Evolutionary conservation across 2,113 vertebrate species (phyloP).

Genomic region (Tychaedon coryphoeus): DNA sequence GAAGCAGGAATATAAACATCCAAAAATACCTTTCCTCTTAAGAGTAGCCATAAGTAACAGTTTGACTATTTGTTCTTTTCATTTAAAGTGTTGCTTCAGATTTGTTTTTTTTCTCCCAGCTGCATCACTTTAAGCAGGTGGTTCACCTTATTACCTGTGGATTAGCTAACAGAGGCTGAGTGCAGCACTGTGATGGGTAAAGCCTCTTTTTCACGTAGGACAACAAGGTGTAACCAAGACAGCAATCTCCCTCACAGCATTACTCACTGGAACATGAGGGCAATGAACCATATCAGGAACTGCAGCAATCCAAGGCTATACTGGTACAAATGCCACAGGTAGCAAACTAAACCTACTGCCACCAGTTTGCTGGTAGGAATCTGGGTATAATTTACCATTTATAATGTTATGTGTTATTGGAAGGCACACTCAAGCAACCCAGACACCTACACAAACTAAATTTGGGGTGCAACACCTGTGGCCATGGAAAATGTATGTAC

Average conservation of each 20-base stretch:
- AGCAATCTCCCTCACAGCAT: not conserved
- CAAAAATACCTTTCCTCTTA: slow-evolving; percentile 3
- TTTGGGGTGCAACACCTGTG: not conserved
- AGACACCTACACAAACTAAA: not conserved
- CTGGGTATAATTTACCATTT: not conserved
- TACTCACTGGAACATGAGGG: not conserved
- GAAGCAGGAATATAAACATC: not conserved
- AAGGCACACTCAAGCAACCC: not conserved
- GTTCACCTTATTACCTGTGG: not conserved
- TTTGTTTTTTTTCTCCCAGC: not conserved
- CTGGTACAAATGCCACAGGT: not conserved
- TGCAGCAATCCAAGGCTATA: not conserved
- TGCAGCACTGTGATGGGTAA: not conserved
- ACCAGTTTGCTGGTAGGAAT: not conserved
- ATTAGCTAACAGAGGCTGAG: not conserved
- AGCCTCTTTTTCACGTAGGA: not conserved
- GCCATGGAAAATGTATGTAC: not conserved
- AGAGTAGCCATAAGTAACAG: not conserved
- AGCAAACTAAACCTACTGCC: slow-evolving; percentile 32
- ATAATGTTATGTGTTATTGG: not conserved
- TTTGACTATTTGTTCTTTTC: not conserved
- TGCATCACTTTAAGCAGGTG: not conserved
- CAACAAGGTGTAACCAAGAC: slow-evolving; percentile 38
- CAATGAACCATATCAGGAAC: not conserved
- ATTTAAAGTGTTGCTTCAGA: not conserved